Evolutionary conservation across 2,888 invertebrate genomes (phyloP).

Genomic region (Onchidella celtica): DNA sequence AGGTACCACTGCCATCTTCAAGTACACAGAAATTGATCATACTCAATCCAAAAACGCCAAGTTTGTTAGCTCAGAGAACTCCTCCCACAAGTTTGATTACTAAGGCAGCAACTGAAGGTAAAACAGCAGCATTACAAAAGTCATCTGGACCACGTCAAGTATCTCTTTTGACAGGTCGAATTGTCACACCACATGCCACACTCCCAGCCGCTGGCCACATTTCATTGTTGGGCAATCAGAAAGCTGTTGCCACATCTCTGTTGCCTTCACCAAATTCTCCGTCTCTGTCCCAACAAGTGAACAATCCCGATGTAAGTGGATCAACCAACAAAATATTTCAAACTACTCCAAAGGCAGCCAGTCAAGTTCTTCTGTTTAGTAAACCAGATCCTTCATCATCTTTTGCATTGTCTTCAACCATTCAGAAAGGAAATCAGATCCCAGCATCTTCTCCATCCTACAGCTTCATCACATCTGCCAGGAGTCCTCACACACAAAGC

Average conservation of each 20-base stretch:
- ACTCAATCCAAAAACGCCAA: background rate
- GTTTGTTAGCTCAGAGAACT: background rate
- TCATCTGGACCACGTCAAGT: slow-evolving; percentile 24
- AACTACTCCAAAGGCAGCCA: background rate
- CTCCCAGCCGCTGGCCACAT: background rate
- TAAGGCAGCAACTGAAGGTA: background rate
- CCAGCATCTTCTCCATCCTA: background rate
- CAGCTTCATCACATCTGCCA: background rate
- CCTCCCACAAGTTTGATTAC: background rate
- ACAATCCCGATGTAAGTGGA: no score
- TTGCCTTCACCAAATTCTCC: no score
- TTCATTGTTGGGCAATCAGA: background rate
- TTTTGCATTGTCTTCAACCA: background rate
- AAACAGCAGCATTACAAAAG: background rate
- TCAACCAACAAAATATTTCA: background rate
- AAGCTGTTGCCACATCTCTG: no score
- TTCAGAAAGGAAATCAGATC: background rate
- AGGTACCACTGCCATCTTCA: no score
- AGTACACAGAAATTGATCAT: background rate
- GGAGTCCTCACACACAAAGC: background rate
- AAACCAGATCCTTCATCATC: background rate
- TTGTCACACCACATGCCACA: slow-evolving; percentile 20
- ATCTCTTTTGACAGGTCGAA: slow-evolving; percentile 37
- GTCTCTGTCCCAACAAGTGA: no score
- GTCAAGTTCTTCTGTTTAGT: background rate